phyloP scores from a whole-genome alignment of 2,888 invertebrate genomes.

The Ichneumoninae sp. region DNA sequence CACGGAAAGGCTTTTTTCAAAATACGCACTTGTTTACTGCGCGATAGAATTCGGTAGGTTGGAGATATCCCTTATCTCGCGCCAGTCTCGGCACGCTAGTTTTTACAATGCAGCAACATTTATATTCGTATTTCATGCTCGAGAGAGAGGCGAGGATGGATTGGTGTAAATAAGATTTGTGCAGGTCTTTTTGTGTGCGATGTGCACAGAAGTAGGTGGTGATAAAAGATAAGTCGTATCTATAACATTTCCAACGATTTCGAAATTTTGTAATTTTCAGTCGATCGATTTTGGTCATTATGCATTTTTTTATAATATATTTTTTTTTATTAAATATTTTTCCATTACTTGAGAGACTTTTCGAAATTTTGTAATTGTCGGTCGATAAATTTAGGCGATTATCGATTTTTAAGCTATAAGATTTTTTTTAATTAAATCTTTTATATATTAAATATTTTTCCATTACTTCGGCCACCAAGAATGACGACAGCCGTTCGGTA shows the following conservation, averaged over 20 bases:
- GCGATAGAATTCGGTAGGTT: slow-evolving; percentile 68
- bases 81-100: slow-evolving; percentile 26
- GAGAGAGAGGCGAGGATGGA: background rate
- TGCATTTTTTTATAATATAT: too few relatives aligned
- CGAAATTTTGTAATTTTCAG: too few relatives aligned
- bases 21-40: slow-evolving; percentile 34
- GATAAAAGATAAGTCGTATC: slow-evolving; percentile 7
- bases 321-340: background rate
- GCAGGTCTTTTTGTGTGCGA: background rate
- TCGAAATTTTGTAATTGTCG: too few relatives aligned
- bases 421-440: background rate
- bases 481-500: slow-evolving; percentile 17
- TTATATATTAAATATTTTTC: slow-evolving; percentile 1
- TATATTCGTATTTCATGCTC: slow-evolving; percentile 24
- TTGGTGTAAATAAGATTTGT: slow-evolving; percentile 6
- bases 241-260: background rate
- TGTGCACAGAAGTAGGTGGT: background rate
- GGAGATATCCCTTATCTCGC: slow-evolving; percentile 69
- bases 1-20: slow-evolving; percentile 22
- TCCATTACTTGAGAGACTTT: slow-evolving; percentile 2
- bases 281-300: too few relatives aligned
- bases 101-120: background rate
- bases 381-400: too few relatives aligned
- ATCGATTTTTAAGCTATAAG: too few relatives aligned
- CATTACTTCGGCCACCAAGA: background rate